phyloP scores from a whole-genome alignment of 1,140 invertebrate species.

The Anastrepha obliqua region DNA sequence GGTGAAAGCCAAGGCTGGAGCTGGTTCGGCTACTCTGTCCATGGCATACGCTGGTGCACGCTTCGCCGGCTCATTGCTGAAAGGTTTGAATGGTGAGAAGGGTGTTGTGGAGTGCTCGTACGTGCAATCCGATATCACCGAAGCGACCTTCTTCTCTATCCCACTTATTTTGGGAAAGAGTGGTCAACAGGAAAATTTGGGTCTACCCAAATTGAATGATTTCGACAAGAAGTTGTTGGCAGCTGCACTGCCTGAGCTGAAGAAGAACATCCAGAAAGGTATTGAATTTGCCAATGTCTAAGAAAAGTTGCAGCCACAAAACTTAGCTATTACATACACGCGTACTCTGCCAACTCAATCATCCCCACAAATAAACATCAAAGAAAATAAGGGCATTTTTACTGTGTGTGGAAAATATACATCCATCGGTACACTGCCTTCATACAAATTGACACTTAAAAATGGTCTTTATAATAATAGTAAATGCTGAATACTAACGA shows the following conservation, averaged over 20 bases:
- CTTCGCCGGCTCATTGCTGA: constrained; percentile 88
- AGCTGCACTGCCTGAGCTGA: constrained; percentile 93
- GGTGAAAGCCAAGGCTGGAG: constrained; percentile 98
- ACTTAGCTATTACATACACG: neutral
- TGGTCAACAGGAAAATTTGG: constrained; percentile 95
- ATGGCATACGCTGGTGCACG: constrained; percentile 98
- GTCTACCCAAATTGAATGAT: constrained; percentile 89
- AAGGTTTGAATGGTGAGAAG: constrained; percentile 89
- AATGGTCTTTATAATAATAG: too few species aligned
- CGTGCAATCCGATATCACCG: constrained; percentile 92
- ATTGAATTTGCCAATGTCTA: constrained; percentile 86
- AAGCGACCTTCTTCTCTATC: constrained; percentile 95
- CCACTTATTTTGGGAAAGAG: constrained; percentile 93
- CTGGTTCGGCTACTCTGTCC: constrained; percentile 98
- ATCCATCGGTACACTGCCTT: too few species aligned
- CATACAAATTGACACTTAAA: too few species aligned
- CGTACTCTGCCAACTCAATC: neutral
- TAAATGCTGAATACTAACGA: too few species aligned
- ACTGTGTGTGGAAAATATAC: too few species aligned
- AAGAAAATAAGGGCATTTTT: too few species aligned
- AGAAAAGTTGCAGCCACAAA: constrained; percentile 31
- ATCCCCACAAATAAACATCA: neutral
- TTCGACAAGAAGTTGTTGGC: constrained; percentile 92
- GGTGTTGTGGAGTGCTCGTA: constrained; percentile 96
- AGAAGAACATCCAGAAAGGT: constrained; percentile 96